These are phyloP conservation scores for Liasis olivaceus DNA, from an alignment of 2,797 vertebrate genomes.

Conservation along the genomic window DNA sequence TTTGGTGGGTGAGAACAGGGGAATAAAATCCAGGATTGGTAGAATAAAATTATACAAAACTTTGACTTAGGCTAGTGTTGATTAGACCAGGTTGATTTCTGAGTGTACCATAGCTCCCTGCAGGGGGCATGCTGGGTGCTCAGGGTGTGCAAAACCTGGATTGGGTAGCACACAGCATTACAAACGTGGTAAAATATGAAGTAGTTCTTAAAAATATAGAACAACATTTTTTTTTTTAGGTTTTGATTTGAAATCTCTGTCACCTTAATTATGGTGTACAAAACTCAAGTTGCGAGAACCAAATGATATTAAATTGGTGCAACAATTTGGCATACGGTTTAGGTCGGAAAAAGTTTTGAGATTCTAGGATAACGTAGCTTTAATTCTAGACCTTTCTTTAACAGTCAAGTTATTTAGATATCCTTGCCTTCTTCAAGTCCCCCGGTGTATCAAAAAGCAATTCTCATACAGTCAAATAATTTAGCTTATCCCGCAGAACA, in stretches of 20 bases:
- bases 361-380: neutral
- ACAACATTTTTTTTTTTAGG: neutral
- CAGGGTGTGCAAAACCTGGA: neutral
- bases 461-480: neutral
- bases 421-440: neutral
- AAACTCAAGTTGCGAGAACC: neutral
- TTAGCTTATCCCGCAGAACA: neutral
- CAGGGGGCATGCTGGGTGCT: neutral
- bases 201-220: neutral
- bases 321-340: neutral
- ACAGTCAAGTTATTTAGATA: too few relatives aligned
- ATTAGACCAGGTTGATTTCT: too few relatives aligned
- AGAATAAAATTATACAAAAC: too few relatives aligned
- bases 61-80: too few relatives aligned
- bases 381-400: too few relatives aligned
- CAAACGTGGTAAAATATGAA: neutral
- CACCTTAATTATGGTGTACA: neutral
- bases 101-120: too few relatives aligned
- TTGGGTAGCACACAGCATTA: neutral
- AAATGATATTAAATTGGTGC: neutral
- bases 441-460: neutral
- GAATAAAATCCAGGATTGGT: too few relatives aligned
- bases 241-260: neutral
- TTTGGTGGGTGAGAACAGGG: too few relatives aligned
- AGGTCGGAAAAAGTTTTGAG: too few relatives aligned